These are phyloP conservation scores for Cabera pusaria DNA, from an alignment of 2,888 invertebrate species.

Conservation along the genomic window DNA sequence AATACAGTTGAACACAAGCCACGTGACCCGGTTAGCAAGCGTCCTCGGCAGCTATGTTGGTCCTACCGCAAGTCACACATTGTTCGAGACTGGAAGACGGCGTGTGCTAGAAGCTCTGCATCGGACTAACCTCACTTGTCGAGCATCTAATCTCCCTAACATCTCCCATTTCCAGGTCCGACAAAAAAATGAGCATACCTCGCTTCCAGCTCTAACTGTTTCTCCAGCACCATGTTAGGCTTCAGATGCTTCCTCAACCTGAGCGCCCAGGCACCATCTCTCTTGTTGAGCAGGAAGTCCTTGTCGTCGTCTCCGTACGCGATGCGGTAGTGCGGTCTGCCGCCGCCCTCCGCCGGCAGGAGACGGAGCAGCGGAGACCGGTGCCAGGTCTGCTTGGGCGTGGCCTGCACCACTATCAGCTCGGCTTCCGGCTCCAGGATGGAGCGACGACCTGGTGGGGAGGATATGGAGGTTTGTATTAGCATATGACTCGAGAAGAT, in stretches of 20 bases:
- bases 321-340: constrained; percentile 65
- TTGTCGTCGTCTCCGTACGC: constrained; percentile 59
- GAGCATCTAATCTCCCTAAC: no score
- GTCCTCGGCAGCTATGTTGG: no score
- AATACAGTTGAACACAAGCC: no score
- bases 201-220: constrained; percentile 70
- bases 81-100: no score
- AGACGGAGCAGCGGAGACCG: constrained; percentile 66
- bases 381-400: constrained; percentile 64
- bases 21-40: no score
- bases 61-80: no score
- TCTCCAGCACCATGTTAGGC: constrained; percentile 40
- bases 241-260: constrained; percentile 58
- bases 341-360: constrained; percentile 60
- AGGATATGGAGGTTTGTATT: no score
- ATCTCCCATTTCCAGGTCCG: no score
- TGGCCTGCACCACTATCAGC: constrained; percentile 58
- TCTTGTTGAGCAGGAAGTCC: constrained; percentile 61
- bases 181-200: no score
- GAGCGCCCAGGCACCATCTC: constrained; percentile 69
- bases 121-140: no score
- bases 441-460: constrained; percentile 61
- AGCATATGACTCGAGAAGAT: no score
- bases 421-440: constrained; percentile 64
- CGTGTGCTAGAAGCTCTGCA: no score